Conservation (phyloP, 2,888 invertebrate species). For the Noctua comes region DNA sequence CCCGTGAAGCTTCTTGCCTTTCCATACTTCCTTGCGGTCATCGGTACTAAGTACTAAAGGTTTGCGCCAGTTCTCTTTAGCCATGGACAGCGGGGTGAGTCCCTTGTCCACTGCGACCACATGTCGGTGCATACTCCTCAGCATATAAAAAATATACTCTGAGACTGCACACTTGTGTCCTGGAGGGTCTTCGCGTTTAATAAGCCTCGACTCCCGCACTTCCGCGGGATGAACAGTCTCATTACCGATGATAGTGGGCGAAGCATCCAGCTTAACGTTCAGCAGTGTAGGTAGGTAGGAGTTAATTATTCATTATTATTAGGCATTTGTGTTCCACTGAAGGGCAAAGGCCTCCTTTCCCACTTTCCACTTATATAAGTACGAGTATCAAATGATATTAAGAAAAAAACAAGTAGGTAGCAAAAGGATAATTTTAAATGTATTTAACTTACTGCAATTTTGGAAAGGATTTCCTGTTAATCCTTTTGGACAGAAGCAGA, state of each 20-base stretch:
- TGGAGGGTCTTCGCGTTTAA: too few relatives aligned
- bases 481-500: conserved; percentile 97
- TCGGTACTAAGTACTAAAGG: too few relatives aligned
- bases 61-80: not conserved
- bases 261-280: not conserved
- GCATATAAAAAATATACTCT: not conserved
- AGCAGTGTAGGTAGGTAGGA: not conserved
- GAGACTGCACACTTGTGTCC: not conserved
- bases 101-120: not conserved
- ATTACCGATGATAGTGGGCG: not conserved
- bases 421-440: not conserved
- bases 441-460: conserved; percentile 94
- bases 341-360: not conserved
- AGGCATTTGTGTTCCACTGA: not conserved
- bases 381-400: not conserved
- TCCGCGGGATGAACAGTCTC: too few relatives aligned
- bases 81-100: not conserved
- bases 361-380: not conserved
- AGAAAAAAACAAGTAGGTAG: not conserved
- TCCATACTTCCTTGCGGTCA: too few relatives aligned
- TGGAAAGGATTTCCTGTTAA: conserved; percentile 97
- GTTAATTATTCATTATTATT: not conserved
- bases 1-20: too few relatives aligned
- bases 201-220: too few relatives aligned
- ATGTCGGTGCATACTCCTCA: not conserved